A percentile compares a stretch with the other conserved stretches of the same genome.
These are phyloP conservation scores for Mormoops blainvillei DNA, from an alignment of 2,113 vertebrate species.

Conservation along the genomic window DNA sequence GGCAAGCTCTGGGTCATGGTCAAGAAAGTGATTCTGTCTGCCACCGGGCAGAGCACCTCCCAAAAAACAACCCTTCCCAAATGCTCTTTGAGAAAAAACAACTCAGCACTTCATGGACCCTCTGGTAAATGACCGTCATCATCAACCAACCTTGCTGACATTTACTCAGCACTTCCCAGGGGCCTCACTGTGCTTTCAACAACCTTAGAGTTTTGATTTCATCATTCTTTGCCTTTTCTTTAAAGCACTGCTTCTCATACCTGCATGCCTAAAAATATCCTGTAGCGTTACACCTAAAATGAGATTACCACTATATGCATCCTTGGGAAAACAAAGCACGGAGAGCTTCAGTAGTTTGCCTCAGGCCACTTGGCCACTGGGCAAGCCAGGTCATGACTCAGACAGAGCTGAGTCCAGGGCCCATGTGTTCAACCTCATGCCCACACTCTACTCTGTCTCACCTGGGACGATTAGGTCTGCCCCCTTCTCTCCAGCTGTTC, in stretches of 20 bases:
- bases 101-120: too few relatives aligned
- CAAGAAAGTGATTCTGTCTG: neutral
- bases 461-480: rapidly evolving
- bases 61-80: neutral
- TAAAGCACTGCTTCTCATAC: neutral
- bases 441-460: neutral
- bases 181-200: neutral
- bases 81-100: neutral
- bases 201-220: neutral
- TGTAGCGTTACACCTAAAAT: neutral
- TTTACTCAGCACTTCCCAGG: neutral
- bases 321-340: neutral
- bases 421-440: neutral
- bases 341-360: neutral
- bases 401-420: neutral
- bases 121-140: neutral
- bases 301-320: neutral
- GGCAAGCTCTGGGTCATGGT: neutral
- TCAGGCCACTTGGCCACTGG: neutral
- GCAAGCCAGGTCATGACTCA: neutral
- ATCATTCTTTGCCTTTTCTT: neutral
- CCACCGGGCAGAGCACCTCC: neutral
- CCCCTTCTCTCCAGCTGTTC: neutral
- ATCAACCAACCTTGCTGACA: neutral
- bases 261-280: neutral